phyloP scores from a whole-genome alignment of 2,888 invertebrate species.

The Tipula lateralis region DNA sequence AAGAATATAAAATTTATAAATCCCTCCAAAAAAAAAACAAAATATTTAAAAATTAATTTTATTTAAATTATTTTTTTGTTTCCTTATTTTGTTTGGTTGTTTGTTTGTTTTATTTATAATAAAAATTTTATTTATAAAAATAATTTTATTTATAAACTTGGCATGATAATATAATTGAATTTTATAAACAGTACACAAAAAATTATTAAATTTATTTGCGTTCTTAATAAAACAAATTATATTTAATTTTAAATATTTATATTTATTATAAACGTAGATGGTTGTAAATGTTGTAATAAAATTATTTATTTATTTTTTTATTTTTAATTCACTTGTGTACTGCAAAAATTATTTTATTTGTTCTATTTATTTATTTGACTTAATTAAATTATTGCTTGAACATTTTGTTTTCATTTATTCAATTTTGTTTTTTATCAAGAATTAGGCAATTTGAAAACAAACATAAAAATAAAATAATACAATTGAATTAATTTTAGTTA shows the following conservation, averaged over 20 bases:
- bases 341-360: not conserved
- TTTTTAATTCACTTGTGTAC: conserved; percentile 14
- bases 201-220: conserved; percentile 26
- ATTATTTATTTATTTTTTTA: not conserved
- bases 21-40: not conserved
- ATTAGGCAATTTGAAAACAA: conserved; percentile 14
- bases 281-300: conserved; percentile 28
- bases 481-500: not conserved
- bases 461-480: conserved; percentile 1
- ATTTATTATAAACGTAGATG: conserved; percentile 19
- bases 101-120: conserved; percentile 9
- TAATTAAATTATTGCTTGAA: not conserved
- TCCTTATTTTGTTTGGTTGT: not conserved
- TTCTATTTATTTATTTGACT: not conserved
- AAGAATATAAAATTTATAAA: not conserved
- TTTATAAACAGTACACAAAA: conserved; percentile 25
- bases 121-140: not conserved
- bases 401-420: not conserved
- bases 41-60: not conserved
- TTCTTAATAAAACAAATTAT: not conserved
- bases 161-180: conserved; percentile 2
- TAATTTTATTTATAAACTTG: conserved; percentile 3
- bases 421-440: not conserved
- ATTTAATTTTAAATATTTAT: not conserved
- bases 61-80: not conserved